Percentiles rank a stretch among this genome's conserved stretches.
phyloP scores from a whole-genome alignment of 2,888 invertebrate genomes.

The Pammene aurita region DNA sequence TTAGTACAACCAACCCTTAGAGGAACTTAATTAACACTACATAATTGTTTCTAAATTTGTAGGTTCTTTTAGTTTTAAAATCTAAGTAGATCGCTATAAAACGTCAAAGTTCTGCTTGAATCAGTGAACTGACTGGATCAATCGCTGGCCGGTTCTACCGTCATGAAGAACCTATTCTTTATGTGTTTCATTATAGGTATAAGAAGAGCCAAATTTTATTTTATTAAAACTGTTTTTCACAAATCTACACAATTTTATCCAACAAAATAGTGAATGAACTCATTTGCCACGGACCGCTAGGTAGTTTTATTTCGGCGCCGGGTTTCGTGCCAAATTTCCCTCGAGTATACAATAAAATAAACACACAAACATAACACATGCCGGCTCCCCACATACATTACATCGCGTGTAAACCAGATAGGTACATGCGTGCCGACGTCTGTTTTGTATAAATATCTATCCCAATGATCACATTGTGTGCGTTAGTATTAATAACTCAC shows the following conservation, averaged over 20 bases:
- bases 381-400: constrained; percentile 5
- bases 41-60: too few relatives aligned
- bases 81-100: too few relatives aligned
- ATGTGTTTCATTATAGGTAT: too few relatives aligned
- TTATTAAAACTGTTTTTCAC: neutral
- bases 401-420: constrained; percentile 20
- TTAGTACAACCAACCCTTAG: too few relatives aligned
- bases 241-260: neutral
- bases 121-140: too few relatives aligned
- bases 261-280: constrained; percentile 30
- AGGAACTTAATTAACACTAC: too few relatives aligned
- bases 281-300: constrained; percentile 7
- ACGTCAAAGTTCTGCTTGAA: too few relatives aligned
- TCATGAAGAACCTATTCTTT: too few relatives aligned
- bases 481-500: constrained; percentile 16
- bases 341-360: constrained; percentile 24
- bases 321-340: constrained; percentile 37
- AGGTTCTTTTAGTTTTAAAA: too few relatives aligned
- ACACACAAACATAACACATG: constrained; percentile 22
- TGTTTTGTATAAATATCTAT: constrained; percentile 22
- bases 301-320: constrained; percentile 28
- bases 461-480: neutral
- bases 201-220: neutral
- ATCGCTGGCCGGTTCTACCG: too few relatives aligned
- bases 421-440: neutral